Base-by-base conservation (phyloP, 2,797 vertebrate genomes). In the Eurystomus glaucurus region DNA sequence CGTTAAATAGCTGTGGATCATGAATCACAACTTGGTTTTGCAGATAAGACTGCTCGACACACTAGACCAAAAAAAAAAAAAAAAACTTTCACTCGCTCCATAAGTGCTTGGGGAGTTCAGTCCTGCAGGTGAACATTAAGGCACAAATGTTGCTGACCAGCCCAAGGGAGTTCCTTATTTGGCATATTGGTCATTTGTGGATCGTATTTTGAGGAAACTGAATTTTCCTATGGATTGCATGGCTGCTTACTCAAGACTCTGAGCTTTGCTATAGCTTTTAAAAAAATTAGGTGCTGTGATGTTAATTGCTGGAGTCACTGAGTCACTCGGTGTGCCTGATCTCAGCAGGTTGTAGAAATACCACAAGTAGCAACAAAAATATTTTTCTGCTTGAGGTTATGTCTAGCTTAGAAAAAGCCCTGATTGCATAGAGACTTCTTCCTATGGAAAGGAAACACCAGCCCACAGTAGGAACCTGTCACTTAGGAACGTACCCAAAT, bases 331-430 rank as follows among this genome's bases (percentile, higher is more conserved):
- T 74, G 61, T 78, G 79, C 74, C 85, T 58, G 41, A 5, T 46
- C 86, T 85, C 90, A 88, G 86, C 80, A 76, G 50, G 74, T n/a
- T 70, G 17, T 31, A 18, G 11, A 11, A 88, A 75, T 45, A 45
- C 69, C 79, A 92, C 28, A 31, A 51, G 64, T 5, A 93, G 88
- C 69, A 88, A 31, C 31, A 52, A 9, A 88, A 93, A 69, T 75
- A 61, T 93, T 92, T 86, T 88, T 88, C 80, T 90, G 45, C 85
- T 92, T 74, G 66, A 77, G 65, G 79, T 92, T 88, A 51, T 52
- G 80, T 94, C 74, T 94, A 20, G 50, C 70, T 93, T 84, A 74
- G 83, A 52, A 75, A 81, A 92, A 92, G 31, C 26, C 22, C 43
- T 90, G 72, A 45, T 33, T 86, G 51, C 55, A 41, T 0, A 55